Evolutionary conservation across 2,888 invertebrate species (phyloP).

Genomic region (Synergus laeviventris): DNA sequence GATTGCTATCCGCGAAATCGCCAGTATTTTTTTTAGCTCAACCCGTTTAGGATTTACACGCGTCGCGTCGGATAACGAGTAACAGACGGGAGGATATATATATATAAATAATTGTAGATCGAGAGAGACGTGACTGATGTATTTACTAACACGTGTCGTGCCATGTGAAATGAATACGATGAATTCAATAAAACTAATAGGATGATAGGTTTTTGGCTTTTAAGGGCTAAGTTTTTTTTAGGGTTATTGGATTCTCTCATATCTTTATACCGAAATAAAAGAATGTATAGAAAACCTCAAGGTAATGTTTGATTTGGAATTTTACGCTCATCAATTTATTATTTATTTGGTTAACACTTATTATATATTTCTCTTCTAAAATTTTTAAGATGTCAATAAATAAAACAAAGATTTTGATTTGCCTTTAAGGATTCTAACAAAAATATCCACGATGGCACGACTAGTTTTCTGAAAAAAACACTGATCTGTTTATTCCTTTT

Average conservation of each 20-base stretch:
- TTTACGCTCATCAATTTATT: background rate
- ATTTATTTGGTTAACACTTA: too few relatives aligned
- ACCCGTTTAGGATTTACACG: background rate
- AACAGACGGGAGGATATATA: background rate
- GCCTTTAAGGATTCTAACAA: background rate
- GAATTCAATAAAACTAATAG: background rate
- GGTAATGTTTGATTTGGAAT: background rate
- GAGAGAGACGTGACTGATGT: conserved; percentile 5
- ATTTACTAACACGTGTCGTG: conserved; percentile 4
- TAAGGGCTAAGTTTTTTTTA: background rate
- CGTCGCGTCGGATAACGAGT: background rate
- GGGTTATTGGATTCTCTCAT: background rate
- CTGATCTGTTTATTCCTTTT: conserved; percentile 47
- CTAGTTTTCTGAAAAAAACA: conserved; percentile 7
- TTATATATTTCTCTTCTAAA: too few relatives aligned
- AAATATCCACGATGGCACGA: background rate
- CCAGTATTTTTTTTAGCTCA: conserved; percentile 52
- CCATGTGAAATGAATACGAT: background rate
- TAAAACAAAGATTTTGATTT: background rate
- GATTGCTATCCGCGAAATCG: conserved; percentile 63
- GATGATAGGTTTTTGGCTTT: background rate
- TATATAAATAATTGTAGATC: background rate
- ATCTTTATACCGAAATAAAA: background rate
- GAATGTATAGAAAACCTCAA: background rate
- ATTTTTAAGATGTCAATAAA: background rate